Conservation (phyloP, 2,888 invertebrate genomes). For the Epiblema foenella region DNA sequence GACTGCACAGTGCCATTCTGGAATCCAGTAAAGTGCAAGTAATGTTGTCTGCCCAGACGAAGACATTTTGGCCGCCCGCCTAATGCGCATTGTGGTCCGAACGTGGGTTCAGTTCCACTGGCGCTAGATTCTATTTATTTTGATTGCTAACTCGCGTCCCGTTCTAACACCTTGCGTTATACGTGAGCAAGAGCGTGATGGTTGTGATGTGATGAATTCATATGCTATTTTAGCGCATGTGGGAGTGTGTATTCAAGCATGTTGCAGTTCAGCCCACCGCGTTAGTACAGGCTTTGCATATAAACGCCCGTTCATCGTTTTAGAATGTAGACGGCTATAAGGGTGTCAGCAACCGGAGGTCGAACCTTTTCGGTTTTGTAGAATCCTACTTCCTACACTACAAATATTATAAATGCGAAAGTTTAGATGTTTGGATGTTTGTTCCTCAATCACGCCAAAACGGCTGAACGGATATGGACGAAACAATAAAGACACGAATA, state of each 20-base stretch:
- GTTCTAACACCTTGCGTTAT: not conserved
- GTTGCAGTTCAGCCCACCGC: constrained; percentile 23
- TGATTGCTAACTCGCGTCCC: not conserved
- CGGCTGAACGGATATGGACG: too few species aligned
- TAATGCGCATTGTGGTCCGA: constrained; percentile 53
- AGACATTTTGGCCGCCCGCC: constrained; percentile 68
- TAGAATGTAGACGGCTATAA: constrained; percentile 30
- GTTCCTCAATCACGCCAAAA: too few species aligned
- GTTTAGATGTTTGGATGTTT: too few species aligned
- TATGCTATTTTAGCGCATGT: not conserved
- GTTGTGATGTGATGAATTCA: not conserved
- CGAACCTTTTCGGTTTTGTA: not conserved
- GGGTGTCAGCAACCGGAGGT: constrained; percentile 31
- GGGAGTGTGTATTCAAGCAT: not conserved
- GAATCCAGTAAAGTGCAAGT: constrained; percentile 30
- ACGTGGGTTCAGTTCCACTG: not conserved
- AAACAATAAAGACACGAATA: not conserved
- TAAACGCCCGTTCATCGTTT: constrained; percentile 38
- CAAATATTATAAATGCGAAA: too few species aligned
- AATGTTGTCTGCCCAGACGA: constrained; percentile 53
- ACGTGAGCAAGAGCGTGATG: not conserved
- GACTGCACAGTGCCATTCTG: not conserved
- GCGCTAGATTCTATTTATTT: not conserved
- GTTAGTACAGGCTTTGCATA: constrained; percentile 37
- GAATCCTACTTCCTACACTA: too few species aligned